Evolutionary conservation across 2,888 invertebrate genomes (phyloP).

Genomic region (Limnephilus rhombicus): DNA sequence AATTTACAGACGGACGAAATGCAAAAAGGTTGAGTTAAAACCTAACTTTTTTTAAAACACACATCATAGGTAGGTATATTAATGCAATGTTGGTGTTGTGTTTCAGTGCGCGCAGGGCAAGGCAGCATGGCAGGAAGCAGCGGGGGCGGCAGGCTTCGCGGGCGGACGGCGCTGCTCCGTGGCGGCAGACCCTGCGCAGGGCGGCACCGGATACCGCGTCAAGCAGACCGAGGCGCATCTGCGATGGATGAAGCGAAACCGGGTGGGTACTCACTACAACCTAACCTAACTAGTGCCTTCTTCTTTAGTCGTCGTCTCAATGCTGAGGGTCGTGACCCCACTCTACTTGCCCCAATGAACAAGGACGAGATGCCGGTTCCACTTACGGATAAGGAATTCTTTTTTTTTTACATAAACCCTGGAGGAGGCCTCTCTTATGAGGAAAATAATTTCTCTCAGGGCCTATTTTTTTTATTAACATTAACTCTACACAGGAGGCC

Average conservation of each 20-base stretch:
- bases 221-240: conserved; percentile 82
- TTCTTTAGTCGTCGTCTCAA: not conserved
- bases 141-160: conserved; percentile 77
- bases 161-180: conserved; percentile 77
- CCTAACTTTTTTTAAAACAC: too few species aligned
- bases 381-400: too few species aligned
- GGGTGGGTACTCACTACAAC: conserved; percentile 80
- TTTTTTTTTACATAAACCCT: too few species aligned
- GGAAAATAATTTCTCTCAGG: too few species aligned
- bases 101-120: conserved; percentile 88
- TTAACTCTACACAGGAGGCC: too few species aligned
- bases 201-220: conserved; percentile 80
- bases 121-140: conserved; percentile 89
- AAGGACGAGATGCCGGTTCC: too few species aligned
- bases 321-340: not conserved
- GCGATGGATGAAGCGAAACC: conserved; percentile 92
- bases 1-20: too few species aligned
- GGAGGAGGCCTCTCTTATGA: too few species aligned
- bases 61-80: too few species aligned
- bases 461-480: too few species aligned
- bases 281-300: not conserved
- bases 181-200: conserved; percentile 83
- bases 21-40: too few species aligned
- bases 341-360: too few species aligned
- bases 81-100: not conserved